phyloP scores from a whole-genome alignment of 2,888 invertebrate genomes.

The Apomyelois bistriatella region DNA sequence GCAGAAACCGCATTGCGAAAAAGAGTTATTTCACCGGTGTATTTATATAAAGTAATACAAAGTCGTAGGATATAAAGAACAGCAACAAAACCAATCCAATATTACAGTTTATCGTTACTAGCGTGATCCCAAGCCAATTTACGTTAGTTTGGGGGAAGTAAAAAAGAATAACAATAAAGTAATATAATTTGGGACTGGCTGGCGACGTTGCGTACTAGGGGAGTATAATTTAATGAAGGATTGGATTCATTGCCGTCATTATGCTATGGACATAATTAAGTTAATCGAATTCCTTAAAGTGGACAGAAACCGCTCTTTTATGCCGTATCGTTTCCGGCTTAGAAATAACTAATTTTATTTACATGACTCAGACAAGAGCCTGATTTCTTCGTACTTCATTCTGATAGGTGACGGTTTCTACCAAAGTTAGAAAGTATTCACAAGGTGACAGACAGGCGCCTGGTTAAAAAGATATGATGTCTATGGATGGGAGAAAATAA shows the following conservation, averaged over 20 bases:
- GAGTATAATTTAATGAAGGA: slow-evolving; percentile 72
- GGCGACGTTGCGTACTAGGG: slow-evolving; percentile 63
- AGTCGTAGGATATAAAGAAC: slow-evolving; percentile 28
- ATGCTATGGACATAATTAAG: slow-evolving; percentile 46
- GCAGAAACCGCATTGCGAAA: slow-evolving; percentile 1
- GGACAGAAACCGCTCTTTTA: neutral
- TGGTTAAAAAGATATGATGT: too few relatives aligned
- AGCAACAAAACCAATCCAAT: slow-evolving; percentile 65
- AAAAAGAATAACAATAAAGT: slow-evolving; percentile 75
- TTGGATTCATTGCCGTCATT: slow-evolving; percentile 52
- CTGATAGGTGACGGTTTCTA: too few relatives aligned
- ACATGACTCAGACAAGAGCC: too few relatives aligned
- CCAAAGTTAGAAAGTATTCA: too few relatives aligned
- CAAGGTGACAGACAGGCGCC: too few relatives aligned
- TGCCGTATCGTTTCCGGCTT: too few relatives aligned
- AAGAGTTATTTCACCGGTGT: neutral
- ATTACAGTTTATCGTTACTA: slow-evolving; percentile 69
- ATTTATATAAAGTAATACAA: slow-evolving; percentile 3
- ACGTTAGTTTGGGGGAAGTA: slow-evolving; percentile 72
- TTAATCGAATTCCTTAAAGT: slow-evolving; percentile 30
- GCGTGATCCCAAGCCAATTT: slow-evolving; percentile 78
- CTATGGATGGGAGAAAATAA: too few relatives aligned
- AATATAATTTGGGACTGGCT: slow-evolving; percentile 72
- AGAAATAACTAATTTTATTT: too few relatives aligned
- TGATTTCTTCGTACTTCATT: too few relatives aligned